Evolutionary conservation across 2,113 vertebrate species (phyloP).

Genomic region (Nothoprocta pentlandii): DNA sequence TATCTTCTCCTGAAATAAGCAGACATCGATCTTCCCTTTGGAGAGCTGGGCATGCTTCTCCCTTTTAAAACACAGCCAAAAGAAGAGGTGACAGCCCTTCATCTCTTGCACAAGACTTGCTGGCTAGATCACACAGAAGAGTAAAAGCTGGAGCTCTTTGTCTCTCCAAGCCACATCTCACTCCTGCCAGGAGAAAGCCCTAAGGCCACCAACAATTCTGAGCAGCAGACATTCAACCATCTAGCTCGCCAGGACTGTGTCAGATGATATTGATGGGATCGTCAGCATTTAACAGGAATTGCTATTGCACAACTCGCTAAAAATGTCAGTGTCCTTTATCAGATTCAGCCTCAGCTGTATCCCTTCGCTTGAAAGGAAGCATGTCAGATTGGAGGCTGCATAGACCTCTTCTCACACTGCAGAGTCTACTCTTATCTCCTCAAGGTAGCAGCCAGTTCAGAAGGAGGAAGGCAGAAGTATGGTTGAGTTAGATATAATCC

Average conservation of each 20-base stretch:
- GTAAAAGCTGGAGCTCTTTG: neutral
- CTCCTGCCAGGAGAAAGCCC: constrained; percentile 54
- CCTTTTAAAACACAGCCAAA: neutral
- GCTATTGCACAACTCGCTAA: constrained; percentile 6
- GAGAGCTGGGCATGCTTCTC: neutral
- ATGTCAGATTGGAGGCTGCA: neutral
- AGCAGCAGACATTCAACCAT: constrained; percentile 15
- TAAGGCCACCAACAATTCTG: neutral
- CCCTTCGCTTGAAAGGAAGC: neutral
- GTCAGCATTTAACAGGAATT: constrained; percentile 19
- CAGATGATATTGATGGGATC: constrained; percentile 18
- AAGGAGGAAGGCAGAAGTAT: neutral
- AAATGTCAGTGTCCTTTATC: neutral
- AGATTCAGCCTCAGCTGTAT: accelerated
- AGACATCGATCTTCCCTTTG: neutral
- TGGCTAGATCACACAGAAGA: neutral
- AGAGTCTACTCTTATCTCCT: neutral
- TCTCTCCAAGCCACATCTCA: constrained; percentile 47
- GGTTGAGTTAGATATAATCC: neutral
- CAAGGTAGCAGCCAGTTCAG: neutral
- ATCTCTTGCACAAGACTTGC: neutral
- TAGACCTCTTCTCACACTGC: neutral
- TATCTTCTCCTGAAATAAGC: neutral
- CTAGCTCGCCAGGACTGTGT: constrained; percentile 33
- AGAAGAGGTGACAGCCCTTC: neutral